A percentile compares a stretch with the other conserved stretches of the same genome.
Evolutionary conservation across 2,797 vertebrate species (phyloP).

Genomic region (Gastrophryne carolinensis): DNA sequence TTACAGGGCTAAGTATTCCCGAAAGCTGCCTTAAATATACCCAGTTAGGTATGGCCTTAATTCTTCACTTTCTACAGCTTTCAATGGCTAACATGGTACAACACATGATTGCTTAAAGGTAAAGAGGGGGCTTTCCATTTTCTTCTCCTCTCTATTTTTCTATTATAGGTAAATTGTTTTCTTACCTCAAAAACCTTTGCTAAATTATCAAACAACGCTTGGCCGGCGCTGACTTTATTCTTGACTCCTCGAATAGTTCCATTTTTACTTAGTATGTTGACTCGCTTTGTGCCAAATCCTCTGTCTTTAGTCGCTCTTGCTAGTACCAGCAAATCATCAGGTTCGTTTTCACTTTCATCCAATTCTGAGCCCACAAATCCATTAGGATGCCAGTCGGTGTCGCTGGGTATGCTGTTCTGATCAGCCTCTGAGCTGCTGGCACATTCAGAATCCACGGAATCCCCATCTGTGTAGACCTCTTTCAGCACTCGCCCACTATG

Average conservation of each 20-base stretch:
- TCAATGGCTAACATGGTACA: too few relatives aligned
- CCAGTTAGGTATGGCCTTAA: too few relatives aligned
- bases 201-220: conserved; percentile 91
- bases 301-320: conserved; percentile 82
- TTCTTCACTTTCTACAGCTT: too few relatives aligned
- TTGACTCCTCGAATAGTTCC: conserved; percentile 95
- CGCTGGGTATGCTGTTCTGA: conserved; percentile 78
- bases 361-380: conserved; percentile 77
- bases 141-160: too few relatives aligned
- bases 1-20: too few relatives aligned
- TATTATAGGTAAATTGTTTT: too few relatives aligned
- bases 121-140: too few relatives aligned
- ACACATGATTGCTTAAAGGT: too few relatives aligned
- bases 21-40: too few relatives aligned
- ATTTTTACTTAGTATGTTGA: conserved; percentile 97
- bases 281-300: conserved; percentile 81
- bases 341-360: conserved; percentile 80
- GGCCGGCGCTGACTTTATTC: conserved; percentile 96
- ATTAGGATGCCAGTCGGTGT: conserved; percentile 71
- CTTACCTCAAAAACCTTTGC: conserved; percentile 82
- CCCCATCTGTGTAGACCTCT: conserved; percentile 89
- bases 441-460: conserved; percentile 90
- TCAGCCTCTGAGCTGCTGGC: conserved; percentile 86
- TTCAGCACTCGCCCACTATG: conserved; percentile 91
- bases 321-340: conserved; percentile 82